Evolutionary conservation across 2,113 vertebrate genomes (phyloP), one percentile per base, ranked within the genome.

Genomic region (Plecotus auritus): DNA sequence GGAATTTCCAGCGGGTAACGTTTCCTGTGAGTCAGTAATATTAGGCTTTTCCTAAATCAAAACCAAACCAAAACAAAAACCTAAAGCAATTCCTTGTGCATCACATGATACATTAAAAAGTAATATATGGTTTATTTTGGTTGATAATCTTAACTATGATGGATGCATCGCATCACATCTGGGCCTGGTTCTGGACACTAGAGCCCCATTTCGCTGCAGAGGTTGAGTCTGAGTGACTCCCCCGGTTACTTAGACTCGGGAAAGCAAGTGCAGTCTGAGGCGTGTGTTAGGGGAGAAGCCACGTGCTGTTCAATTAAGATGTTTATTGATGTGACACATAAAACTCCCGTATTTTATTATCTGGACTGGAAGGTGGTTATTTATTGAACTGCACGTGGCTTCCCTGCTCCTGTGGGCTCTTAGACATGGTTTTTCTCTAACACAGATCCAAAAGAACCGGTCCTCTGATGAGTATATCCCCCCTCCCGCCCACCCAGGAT

Each of bases 221-320:
- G 12, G 11, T 12, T 4, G 28, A 84, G 23, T 9, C 40, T 32
- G 61, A 80, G 91, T 14, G 77, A 96, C 54, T 26, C 64, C 13
- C 40, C 67, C 30, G 77, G 93, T 84, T 18, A 18, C 82, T 2
- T 42, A 59, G 89, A 32, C 0, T 47, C 3, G 35, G 40, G 69
- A 54, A 77, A 94, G 80, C 51, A 7, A 4, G 9, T 1, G 89
- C 0, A 26, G 17, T 0, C 2, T 1, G 11, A 37, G 40, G 73
- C 40, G 0, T 13, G n/a, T 73, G 87, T 45, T 14, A 23, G 64
- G 30, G 94, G 61, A 72, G 49, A 85, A 59, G n/a, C 20, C 51
- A 35, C 26, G 1, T n/a, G 30, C 92, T 78, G 84, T 70, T 97
- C 95, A 91, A 26, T 97, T 97, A 97, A 95, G 54, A 96, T 7